Evolutionary conservation across 2,888 invertebrate species (phyloP), one percentile per base, ranked within the genome.

Genomic region (Eulithis testata): DNA sequence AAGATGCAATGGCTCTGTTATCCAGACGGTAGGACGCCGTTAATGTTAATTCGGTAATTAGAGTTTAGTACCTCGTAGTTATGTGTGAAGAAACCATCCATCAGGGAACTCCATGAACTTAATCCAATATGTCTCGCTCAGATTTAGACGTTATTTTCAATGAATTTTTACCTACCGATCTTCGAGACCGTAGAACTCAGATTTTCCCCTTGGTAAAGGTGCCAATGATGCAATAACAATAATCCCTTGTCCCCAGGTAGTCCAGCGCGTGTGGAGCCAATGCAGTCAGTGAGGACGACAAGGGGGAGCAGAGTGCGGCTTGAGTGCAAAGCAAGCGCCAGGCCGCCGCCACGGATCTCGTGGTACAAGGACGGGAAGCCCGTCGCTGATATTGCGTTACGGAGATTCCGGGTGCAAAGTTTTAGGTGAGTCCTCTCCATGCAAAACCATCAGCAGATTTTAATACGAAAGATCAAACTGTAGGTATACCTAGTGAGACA

Each of bases 311-410:
- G 93, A 75, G 92, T 96, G 85, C 93, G 94, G 81, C 94, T 98
- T 80, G 95, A 96, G 79, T 97, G 97, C 87, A 95, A 94, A 74
- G 96, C 96, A 74, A 94, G 94, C 85, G 96, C 96, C 44, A 94
- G 96, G 75, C 98, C 98, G 51, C 95, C 96, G 70, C 98, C 98
- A 37, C 94, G 96, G 74, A 95, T 98, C 76, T 94, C 96, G 77
- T 98, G 98, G 98, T 96, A 95, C 91, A 96, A 96, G 89, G 95
- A 96, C 92, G 95, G 95, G 74, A 91, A 92, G 80, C 94, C 95
- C 77, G 94, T 95, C 74, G 93, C 94, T 63, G 93, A 95, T 76
- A 94, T 94, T 80, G 94, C 94, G 66, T 92, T 94, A 70, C 89
- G 91, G 74, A 88, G 94, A 79, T 92, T 94, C 83, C 94, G 94